Base-by-base conservation (phyloP, 2,888 invertebrate genomes). In the Xanthorhoe designata region DNA sequence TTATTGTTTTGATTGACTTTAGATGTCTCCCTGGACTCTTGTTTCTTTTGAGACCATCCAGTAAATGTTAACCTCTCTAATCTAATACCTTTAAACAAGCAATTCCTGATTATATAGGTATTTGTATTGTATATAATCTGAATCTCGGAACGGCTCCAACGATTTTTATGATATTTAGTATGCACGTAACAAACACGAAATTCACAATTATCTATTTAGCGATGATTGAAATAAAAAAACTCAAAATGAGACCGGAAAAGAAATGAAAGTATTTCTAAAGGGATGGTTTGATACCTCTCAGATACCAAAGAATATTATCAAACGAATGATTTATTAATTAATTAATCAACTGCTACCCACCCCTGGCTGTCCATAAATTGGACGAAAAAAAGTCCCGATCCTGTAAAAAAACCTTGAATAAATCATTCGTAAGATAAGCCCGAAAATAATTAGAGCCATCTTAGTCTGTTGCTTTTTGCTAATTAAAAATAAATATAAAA, bases 401-500 rank as follows among this genome's bases (percentile, higher is more conserved):
- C 68, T 68, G 71, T 71, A 78, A 77, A 76, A 32, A 69, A 76
- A 70, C 74, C 64, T 74, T 81, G 83, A 84, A 92, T 92, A 91
- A 91, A 92, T 92, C 91, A 92, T 87, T 83, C 76, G 73, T 73
- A 78, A 90, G 91, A 91, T 92, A 92, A 91, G 87, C 84, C 84
- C 76, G 77, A 83, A 89, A 88, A 91, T 92, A 92, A 92, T 92
- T 90, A 91, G 85, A 76, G 73, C 78, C 78, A 79, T 78, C 74
- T 77, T 72, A 72, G 76, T 72, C 69, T 75, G 75, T 76, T 80
- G 80, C 83, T 86, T 88, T 89, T 88, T 85, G 81, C 84, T 91
- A 92, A 92, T 92, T 92, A 92, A 91, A 92, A 91, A 91, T 91
- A 91, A 92, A 92, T 92, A 92, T 88, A 87, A 84, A 88, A 89